Evolutionary conservation across 1,140 invertebrate genomes (phyloP).

Genomic region (Scylla paramamosain): DNA sequence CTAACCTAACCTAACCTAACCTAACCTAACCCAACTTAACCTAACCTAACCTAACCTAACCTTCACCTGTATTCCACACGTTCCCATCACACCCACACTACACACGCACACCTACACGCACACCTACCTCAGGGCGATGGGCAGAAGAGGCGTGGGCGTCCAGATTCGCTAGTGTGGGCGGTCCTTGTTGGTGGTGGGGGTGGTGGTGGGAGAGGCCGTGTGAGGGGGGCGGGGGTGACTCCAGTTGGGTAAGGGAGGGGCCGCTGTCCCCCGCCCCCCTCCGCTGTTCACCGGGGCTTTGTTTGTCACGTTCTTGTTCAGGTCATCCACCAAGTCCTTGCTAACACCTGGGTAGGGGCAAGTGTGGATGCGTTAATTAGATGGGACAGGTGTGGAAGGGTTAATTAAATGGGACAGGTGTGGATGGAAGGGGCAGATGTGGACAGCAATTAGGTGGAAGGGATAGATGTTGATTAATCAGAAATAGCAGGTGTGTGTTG

Average conservation of each 20-base stretch:
- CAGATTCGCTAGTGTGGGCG: constrained; percentile 48
- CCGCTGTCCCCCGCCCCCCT: constrained; percentile 46
- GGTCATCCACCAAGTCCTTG: constrained; percentile 67
- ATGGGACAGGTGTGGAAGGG: not conserved
- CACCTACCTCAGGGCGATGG: constrained; percentile 31
- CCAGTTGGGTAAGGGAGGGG: constrained; percentile 61
- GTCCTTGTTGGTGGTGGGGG: constrained; percentile 39
- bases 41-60: no score
- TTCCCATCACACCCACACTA: no score
- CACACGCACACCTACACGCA: not conserved
- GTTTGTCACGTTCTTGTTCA: constrained; percentile 62
- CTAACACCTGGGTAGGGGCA: constrained; percentile 32
- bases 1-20: no score
- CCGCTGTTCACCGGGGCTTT: not conserved
- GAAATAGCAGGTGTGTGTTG: no score
- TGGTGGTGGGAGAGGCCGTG: constrained; percentile 43
- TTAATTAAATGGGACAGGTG: not conserved
- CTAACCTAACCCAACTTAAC: no score
- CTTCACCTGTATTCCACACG: not conserved
- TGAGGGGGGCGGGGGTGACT: constrained; percentile 63
- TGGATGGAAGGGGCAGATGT: no score
- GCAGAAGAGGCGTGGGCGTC: constrained; percentile 49
- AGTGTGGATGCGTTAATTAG: not conserved
- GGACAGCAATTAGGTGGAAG: no score
- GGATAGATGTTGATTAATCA: no score